Percentiles rank a stretch among this genome's conserved stretches.
These are phyloP conservation scores for Kuschelorhynchus macadamiae DNA, from an alignment of 2,888 invertebrate species.

Conservation along the genomic window DNA sequence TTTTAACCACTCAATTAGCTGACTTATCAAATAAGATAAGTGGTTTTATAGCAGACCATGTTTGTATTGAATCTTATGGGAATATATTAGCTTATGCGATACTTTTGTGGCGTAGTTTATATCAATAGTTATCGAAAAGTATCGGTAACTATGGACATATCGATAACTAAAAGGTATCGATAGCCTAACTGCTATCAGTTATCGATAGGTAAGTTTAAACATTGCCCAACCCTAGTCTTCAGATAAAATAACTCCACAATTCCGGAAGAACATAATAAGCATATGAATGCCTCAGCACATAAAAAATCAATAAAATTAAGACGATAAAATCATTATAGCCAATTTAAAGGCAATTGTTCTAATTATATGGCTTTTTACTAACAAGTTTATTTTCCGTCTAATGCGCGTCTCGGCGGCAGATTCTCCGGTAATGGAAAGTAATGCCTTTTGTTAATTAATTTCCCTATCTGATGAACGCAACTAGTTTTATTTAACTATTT, in stretches of 20 bases:
- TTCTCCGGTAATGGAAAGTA: slow-evolving; percentile 30
- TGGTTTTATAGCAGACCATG: no score
- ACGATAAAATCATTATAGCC: slow-evolving; percentile 33
- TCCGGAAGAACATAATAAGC: slow-evolving; percentile 24
- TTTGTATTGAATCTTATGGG: no score
- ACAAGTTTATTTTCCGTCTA: slow-evolving; percentile 44
- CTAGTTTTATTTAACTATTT: slow-evolving; percentile 12
- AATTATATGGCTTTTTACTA: slow-evolving; percentile 31
- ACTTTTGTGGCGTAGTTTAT: no score
- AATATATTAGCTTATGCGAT: no score
- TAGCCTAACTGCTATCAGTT: no score
- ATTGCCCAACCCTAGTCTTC: no score
- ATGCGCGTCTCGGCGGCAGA: slow-evolving; percentile 14
- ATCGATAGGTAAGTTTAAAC: no score
- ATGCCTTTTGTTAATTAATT: slow-evolving; percentile 33
- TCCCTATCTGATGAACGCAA: slow-evolving; percentile 26
- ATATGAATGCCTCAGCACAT: slow-evolving; percentile 23
- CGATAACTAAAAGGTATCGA: no score
- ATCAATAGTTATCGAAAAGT: no score
- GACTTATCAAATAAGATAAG: no score
- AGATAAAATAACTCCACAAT: slow-evolving; percentile 22
- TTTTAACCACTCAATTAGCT: no score
- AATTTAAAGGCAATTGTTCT: slow-evolving; percentile 51
- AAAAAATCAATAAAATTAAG: slow-evolving; percentile 46
- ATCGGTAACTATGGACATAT: no score